Evolutionary conservation across 2,797 vertebrate species (phyloP).

Genomic region (Helarctos malayanus): DNA sequence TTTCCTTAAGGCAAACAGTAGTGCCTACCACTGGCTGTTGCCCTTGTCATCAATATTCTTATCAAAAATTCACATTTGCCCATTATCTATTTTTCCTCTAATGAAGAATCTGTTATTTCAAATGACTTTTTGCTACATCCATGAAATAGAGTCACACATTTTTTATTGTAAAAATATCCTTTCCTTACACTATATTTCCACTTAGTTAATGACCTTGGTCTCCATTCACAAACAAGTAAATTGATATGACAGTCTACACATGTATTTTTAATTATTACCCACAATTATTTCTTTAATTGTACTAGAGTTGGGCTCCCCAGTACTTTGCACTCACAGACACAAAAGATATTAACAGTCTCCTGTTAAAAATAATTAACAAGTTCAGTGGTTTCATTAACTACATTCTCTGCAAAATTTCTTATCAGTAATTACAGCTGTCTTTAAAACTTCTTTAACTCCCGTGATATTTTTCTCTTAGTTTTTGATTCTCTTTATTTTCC

Average conservation of each 20-base stretch:
- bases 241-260: not conserved
- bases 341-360: not conserved
- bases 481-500: not conserved
- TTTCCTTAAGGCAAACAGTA: not conserved
- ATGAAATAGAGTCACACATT: not conserved
- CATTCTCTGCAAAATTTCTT: not conserved
- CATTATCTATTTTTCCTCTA: not conserved
- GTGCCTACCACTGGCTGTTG: not conserved
- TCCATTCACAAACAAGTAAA: not conserved
- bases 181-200: not conserved
- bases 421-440: not conserved
- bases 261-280: not conserved
- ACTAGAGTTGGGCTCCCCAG: not conserved
- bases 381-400: not conserved
- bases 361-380: constrained; percentile 29
- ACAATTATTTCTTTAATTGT: not conserved
- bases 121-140: not conserved
- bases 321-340: not conserved
- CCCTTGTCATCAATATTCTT: not conserved
- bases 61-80: not conserved
- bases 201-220: not conserved
- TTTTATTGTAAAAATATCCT: not conserved
- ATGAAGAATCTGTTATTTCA: not conserved
- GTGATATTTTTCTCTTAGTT: not conserved
- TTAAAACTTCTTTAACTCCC: not conserved